Evolutionary conservation across 1,140 invertebrate genomes (phyloP), one percentile per base, ranked within the genome.

Genomic region (Neodiprion virginianus): DNA sequence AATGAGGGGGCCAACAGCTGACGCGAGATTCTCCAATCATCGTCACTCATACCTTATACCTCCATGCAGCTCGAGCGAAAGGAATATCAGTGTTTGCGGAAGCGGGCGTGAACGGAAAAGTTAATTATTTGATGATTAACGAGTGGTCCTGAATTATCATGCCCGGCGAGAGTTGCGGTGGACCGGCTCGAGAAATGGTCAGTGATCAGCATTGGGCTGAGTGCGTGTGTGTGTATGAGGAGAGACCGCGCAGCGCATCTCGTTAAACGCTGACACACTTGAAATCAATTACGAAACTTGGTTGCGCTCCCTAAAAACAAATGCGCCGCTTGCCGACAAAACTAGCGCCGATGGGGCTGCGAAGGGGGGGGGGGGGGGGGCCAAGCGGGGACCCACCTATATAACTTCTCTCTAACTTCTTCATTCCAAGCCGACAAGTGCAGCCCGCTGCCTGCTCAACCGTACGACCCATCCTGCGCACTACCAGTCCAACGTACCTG

Each of bases 351-450:
- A 40, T 40, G 53, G 53, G 8, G 53, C 53, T 61, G 53, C 8
- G 11, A 61, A 40, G 28, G 28, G 28, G 28, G 2, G 28, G 5
- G 28, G 28, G 5, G 5, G 5, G 5, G 28, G 28, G 28, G 28
- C 28, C 28, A 40, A 40, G 28, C 1, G 28, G 28, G 28, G 28
- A 40, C 1, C 53, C 53, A 17, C 4, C 53, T 12, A 12, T 61
- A 61, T 61, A 61, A 61, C 53, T 61, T 61, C 53, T 17, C n/a
- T 61, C 53, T 61, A 61, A 61, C 53, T 61, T 61, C 53, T 61
- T 61, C 53, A 61, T 61, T 61, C 53, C 53, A 8, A 61, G n/a
- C 53, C 53, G 53, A 61, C n/a, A 61, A 40, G 28, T 40, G 28
- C 28, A 40, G 28, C 28, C 28, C 28, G 28, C 5, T 40, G 28